Percentiles rank a stretch among this genome's conserved stretches.
These are phyloP conservation scores for Porphyrio hochstetteri DNA, from an alignment of 2,113 vertebrate species.

Conservation along the genomic window DNA sequence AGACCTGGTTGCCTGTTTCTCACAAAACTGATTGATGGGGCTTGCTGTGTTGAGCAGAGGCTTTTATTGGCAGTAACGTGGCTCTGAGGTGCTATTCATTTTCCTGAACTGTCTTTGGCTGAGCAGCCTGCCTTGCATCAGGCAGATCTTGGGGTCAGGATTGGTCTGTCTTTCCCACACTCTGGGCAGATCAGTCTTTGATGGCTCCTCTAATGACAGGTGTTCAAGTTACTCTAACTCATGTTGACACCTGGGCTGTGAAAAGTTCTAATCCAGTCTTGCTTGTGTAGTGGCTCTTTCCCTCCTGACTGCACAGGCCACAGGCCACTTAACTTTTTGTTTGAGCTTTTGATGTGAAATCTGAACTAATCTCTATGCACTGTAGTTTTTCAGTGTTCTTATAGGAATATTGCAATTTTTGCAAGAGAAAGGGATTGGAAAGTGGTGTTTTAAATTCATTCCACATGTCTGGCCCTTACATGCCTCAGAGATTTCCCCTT, in stretches of 20 bases:
- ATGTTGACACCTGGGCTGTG: slow-evolving; percentile 30
- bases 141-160: neutral
- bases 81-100: neutral
- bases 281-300: neutral
- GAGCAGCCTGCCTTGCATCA: neutral
- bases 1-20: neutral
- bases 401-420: slow-evolving; percentile 29
- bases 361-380: neutral
- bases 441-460: neutral
- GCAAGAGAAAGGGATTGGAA: neutral
- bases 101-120: neutral
- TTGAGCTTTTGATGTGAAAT: slow-evolving; percentile 48
- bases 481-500: slow-evolving; percentile 12
- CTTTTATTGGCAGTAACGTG: slow-evolving; percentile 12
- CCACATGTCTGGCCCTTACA: neutral
- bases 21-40: slow-evolving; percentile 12
- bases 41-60: accelerated
- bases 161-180: slow-evolving; percentile 42
- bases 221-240: slow-evolving; percentile 44
- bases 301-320: neutral
- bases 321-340: neutral
- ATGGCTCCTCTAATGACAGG: slow-evolving; percentile 21
- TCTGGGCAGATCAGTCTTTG: neutral
- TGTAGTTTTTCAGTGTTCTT: slow-evolving; percentile 42
- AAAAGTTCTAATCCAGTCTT: neutral